Evolutionary conservation across 2,888 invertebrate species (phyloP).

Genomic region (Polydrusus tereticollis): DNA sequence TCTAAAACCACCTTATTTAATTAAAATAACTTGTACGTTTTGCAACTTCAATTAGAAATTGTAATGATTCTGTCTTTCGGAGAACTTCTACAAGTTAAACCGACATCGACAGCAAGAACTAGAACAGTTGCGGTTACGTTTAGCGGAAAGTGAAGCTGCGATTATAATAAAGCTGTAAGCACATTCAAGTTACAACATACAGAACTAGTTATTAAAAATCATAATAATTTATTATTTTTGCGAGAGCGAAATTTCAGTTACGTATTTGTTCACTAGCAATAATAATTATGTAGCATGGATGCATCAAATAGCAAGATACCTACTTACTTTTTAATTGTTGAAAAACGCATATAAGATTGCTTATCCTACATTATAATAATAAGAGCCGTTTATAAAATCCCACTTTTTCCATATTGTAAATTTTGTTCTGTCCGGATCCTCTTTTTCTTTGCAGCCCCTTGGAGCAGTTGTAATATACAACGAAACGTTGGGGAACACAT

Average conservation of each 20-base stretch:
- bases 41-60: not conserved
- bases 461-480: not conserved
- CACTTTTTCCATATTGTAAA: not conserved
- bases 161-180: not conserved
- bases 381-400: not conserved
- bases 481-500: not conserved
- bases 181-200: not conserved
- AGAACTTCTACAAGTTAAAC: not conserved
- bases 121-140: not conserved
- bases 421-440: not conserved
- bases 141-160: not conserved
- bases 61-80: too few species aligned
- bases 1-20: too few species aligned
- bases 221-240: too few species aligned
- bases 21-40: not conserved
- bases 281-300: too few species aligned
- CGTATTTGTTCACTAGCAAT: too few species aligned
- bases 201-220: too few species aligned
- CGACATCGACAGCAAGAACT: not conserved
- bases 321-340: too few species aligned
- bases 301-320: too few species aligned
- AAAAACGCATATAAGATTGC: too few species aligned
- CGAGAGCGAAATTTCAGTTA: too few species aligned
- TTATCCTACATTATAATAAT: too few species aligned
- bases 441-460: not conserved